Evolutionary conservation across 2,113 vertebrate genomes (phyloP).

Genomic region (Haliaeetus leucogaster): DNA sequence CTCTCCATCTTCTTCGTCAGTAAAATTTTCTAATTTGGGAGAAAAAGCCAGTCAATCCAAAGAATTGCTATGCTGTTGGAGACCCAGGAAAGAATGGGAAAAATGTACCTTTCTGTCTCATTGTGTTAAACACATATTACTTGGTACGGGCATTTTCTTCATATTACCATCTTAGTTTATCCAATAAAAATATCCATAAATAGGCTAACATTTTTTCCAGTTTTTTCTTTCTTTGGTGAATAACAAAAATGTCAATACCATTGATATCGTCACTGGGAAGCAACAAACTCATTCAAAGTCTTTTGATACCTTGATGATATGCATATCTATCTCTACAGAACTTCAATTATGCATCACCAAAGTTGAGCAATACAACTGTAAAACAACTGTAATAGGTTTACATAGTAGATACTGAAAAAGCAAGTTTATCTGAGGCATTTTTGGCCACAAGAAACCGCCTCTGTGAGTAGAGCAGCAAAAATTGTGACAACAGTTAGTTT

Average conservation of each 20-base stretch:
- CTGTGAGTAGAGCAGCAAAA: background rate
- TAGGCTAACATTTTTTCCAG: background rate
- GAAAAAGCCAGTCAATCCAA: background rate
- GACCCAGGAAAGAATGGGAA: background rate
- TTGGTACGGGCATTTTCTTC: background rate
- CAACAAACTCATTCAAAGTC: background rate
- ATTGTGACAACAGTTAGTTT: background rate
- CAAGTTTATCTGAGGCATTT: background rate
- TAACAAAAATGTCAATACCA: background rate
- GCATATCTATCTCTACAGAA: background rate
- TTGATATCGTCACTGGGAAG: background rate
- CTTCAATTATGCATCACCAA: background rate
- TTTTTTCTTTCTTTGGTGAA: background rate
- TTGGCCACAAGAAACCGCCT: background rate
- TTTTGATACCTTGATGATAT: background rate
- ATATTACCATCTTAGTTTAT: background rate
- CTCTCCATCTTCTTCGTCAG: background rate
- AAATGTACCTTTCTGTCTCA: background rate
- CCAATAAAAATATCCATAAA: background rate
- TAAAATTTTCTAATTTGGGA: background rate
- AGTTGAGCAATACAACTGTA: background rate
- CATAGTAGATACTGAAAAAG: background rate
- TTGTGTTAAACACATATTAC: background rate
- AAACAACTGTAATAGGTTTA: background rate
- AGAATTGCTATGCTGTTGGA: background rate